Base-by-base conservation (phyloP, 1,140 invertebrate species). In the Cotesia typhae region DNA sequence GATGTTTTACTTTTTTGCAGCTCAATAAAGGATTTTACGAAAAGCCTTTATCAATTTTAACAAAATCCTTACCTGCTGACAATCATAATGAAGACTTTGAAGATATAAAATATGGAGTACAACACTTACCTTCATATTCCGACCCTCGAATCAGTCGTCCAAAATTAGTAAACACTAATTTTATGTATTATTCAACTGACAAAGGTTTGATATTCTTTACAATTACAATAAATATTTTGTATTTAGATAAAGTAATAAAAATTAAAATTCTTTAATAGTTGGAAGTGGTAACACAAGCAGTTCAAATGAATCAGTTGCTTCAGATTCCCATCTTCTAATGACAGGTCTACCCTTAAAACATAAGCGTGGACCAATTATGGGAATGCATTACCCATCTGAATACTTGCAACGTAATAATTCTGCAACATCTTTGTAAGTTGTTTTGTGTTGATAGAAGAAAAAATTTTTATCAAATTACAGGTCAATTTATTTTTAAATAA, bases 241-340 rank as follows among this genome's bases (percentile, higher is more conserved):
- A 38, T 64, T 37, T 64, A 38, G 41, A 41, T 4, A 12, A 20
- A n/a, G 4, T 14, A 17, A 36, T 52, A n/a, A 53, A 53, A 0
- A 12, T 55, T 51, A 12, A 47, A 35, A 12, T 10, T 67, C 6
- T 70, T 53, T 35, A 83, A 80, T 84, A 70, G 70, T 81, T 51
- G 80, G 77, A 0, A 78, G 82, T 76, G 83, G 82, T 7, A 91
- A 90, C 74, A 91, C 91, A 0, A 92, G 91, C 77, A 92, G 92
- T 85, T 92, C 92, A 17, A 93, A 91, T 81, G 92, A 93, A 83
- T 93, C 92, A 14, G 90, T 93, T 4, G 91, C 91, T 3, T 91
- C 92, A 3, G 83, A 84, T 70, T 81, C 82, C 10, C 81, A 83
- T 74, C 74, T 79, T 7, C 81, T 80, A 63, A 76, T 75, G 17